Percentiles rank a stretch among this genome's conserved stretches.
Evolutionary conservation across 2,888 invertebrate species (phyloP).

Genomic region (Lypha dubia): DNA sequence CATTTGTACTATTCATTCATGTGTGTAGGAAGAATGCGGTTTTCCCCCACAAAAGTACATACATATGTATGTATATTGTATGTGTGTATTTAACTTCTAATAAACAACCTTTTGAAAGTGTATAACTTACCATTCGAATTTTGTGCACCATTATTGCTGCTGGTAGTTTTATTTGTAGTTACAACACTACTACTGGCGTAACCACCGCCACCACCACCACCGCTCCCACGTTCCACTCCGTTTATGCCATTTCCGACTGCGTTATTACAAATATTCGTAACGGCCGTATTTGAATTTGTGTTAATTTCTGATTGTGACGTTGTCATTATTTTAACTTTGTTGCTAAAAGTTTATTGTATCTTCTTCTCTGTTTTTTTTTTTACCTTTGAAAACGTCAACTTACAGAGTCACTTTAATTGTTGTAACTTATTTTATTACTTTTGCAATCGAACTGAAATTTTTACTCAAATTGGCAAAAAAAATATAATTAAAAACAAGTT

Average conservation of each 20-base stretch:
- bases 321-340: constrained; percentile 70
- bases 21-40: no score
- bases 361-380: constrained; percentile 52
- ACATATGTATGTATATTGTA: no score
- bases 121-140: constrained; percentile 62
- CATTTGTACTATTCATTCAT: no score
- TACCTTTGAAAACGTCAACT: constrained; percentile 6
- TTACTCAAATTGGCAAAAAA: constrained; percentile 54
- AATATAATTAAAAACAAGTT: constrained; percentile 72
- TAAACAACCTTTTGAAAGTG: constrained; percentile 1
- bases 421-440: constrained; percentile 41
- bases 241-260: constrained; percentile 53
- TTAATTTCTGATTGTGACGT: constrained; percentile 73
- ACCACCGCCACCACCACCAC: constrained; percentile 53
- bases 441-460: constrained; percentile 53
- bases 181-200: constrained; percentile 44
- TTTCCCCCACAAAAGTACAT: background rate
- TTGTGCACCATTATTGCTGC: constrained; percentile 57
- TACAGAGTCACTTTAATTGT: constrained; percentile 46
- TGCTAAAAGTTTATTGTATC: constrained; percentile 46
- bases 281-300: constrained; percentile 72
- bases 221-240: constrained; percentile 60
- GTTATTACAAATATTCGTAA: constrained; percentile 45
- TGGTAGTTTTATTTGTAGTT: constrained; percentile 37
- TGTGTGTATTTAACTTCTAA: background rate